Evolutionary conservation across 2,797 vertebrate genomes (phyloP).

Genomic region (Macroramphosus scolopax): DNA sequence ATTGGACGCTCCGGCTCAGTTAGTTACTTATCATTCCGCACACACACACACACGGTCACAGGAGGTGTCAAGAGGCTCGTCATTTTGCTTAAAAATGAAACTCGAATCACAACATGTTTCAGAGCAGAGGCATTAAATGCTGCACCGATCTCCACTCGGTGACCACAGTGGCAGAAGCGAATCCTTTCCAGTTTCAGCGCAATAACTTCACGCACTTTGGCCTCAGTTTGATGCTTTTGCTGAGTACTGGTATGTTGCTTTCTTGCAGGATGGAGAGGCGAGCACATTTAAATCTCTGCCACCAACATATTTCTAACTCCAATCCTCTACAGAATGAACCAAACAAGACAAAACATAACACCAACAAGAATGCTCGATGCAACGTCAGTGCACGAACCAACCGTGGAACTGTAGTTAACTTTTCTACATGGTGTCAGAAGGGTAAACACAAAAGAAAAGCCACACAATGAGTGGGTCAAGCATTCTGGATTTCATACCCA

Average conservation of each 20-base stretch:
- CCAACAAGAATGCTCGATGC: no score
- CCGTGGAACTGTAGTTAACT: no score
- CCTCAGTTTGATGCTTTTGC: constrained; percentile 1
- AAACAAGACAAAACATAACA: background rate
- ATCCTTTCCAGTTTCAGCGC: background rate
- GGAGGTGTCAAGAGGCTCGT: constrained; percentile 35
- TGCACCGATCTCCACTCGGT: background rate
- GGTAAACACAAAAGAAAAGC: background rate
- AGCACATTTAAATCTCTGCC: no score
- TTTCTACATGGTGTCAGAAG: no score
- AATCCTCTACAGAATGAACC: constrained; percentile 3
- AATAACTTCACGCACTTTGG: constrained; percentile 3
- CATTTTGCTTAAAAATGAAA: constrained; percentile 3
- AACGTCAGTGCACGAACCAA: no score
- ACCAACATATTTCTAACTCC: background rate
- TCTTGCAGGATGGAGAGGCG: no score
- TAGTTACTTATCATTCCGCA: constrained; percentile 42
- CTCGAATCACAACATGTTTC: constrained; percentile 5
- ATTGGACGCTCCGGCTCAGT: constrained; percentile 32
- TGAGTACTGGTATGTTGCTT: background rate
- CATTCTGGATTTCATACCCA: background rate
- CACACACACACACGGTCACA: constrained; percentile 21
- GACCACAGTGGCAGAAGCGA: background rate
- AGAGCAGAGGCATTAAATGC: background rate
- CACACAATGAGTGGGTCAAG: background rate